Conservation (phyloP, 2,113 vertebrate species). For the Halichoeres trimaculatus region DNA sequence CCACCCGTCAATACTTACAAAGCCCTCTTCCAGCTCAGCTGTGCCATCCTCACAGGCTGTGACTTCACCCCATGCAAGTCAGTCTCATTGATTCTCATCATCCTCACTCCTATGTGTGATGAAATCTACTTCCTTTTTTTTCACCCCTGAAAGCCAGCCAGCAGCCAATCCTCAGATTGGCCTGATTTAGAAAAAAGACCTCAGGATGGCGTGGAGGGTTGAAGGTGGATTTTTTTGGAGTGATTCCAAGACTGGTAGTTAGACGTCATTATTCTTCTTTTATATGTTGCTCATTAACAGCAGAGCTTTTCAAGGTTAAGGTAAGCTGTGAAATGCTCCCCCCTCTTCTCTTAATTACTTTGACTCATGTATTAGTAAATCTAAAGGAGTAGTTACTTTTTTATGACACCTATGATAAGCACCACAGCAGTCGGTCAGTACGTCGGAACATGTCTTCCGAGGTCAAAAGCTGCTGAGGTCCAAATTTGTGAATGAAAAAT, state of each 20-base stretch:
- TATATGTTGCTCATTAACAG: conserved; percentile 66
- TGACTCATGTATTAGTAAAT: conserved; percentile 68
- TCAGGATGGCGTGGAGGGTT: background rate
- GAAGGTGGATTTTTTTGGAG: conserved; percentile 40
- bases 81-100: conserved; percentile 18
- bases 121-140: background rate
- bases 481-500: background rate
- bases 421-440: conserved; percentile 17
- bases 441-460: background rate
- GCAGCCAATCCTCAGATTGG: background rate
- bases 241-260: conserved; percentile 45
- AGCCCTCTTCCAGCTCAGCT: conserved; percentile 21
- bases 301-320: conserved; percentile 72
- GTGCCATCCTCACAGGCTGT: conserved; percentile 14
- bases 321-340: conserved; percentile 66
- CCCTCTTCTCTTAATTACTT: conserved; percentile 73
- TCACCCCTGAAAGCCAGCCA: background rate
- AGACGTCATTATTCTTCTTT: conserved; percentile 43
- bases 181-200: conserved; percentile 3
- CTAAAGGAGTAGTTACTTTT: conserved; percentile 52
- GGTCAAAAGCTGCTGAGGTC: background rate
- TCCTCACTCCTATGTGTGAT: conserved; percentile 5
- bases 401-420: conserved; percentile 27
- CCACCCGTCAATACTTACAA: conserved; percentile 50
- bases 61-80: conserved; percentile 21